Base-by-base conservation (phyloP, 2,797 vertebrate genomes). In the Chrysocyon brachyurus region DNA sequence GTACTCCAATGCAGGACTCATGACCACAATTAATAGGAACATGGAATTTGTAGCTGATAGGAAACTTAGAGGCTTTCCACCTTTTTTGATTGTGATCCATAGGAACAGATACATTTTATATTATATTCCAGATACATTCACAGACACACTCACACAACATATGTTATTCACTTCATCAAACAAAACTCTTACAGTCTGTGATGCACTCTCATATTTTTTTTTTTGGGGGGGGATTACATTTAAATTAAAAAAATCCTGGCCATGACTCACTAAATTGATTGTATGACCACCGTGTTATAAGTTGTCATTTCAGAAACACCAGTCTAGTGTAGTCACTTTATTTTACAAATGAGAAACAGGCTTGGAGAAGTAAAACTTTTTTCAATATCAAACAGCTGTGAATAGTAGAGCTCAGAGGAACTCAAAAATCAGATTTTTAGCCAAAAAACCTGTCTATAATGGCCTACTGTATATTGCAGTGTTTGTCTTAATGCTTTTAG, bases 281-380 rank as follows among this genome's bases (percentile, higher is more conserved):
- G 3, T 79, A 78, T 79, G 28, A 16, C 61, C 72, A 66, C 21
- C 28, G 10, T 85, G 49, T 70, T 95, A 36, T 64, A 85, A 70
- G 4, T 79, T 84, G 9, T 6, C 70, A 31, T 63, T 73, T 91
- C 12, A 75, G 83, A 97, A 91, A 86, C 59, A 66, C 31, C 26
- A 57, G 31, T 40, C 14, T 89, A 57, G 21, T 33, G 9, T 9
- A 26, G 10, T 72, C 31, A 63, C 33, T 82, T 92, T 54, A 68
- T 68, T 84, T 94, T 78, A 87, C 63, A 92, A 73, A 82, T 54
- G 61, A 73, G 33, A 87, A 95, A 59, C 28, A 63, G 85, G 24
- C 26, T 63, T 86, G 19, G 36, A 84, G 59, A 79, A 15, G 33
- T 72, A 83, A 63, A 61, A 75, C 3, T 33, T 70, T 12, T 12